These are phyloP conservation scores for Cyrtodaria siliqua DNA, from an alignment of 2,888 invertebrate species.

Conservation along the genomic window DNA sequence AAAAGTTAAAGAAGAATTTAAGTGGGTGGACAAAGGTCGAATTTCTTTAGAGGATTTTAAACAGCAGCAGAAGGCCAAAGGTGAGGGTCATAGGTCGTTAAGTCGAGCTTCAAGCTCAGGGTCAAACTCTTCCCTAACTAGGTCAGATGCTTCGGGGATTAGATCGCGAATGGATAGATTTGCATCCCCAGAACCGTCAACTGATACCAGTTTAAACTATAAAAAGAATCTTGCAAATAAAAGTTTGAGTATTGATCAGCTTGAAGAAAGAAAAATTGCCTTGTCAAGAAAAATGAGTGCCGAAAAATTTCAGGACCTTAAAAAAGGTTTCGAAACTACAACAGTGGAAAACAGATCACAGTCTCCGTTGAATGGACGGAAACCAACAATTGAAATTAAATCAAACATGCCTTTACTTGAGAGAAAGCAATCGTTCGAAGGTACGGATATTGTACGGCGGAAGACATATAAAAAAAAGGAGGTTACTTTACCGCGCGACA, in stretches of 20 bases:
- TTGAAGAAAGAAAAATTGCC: slow-evolving; percentile 20
- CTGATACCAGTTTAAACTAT: slow-evolving; percentile 6
- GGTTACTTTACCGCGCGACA: slow-evolving; percentile 45
- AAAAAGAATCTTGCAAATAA: slow-evolving; percentile 12
- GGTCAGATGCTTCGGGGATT: slow-evolving; percentile 20
- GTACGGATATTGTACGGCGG: slow-evolving; percentile 36
- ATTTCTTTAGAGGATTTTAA: slow-evolving; percentile 51
- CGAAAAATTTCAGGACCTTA: slow-evolving; percentile 54
- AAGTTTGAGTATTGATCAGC: background rate
- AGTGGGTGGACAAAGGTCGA: slow-evolving; percentile 47
- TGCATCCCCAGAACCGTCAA: slow-evolving; percentile 38
- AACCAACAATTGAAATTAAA: slow-evolving; percentile 39
- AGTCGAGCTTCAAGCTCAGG: slow-evolving; percentile 57
- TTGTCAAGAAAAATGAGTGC: slow-evolving; percentile 47
- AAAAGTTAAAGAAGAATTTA: slow-evolving; percentile 32
- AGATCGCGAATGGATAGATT: slow-evolving; percentile 26
- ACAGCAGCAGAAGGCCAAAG: slow-evolving; percentile 12
- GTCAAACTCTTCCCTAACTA: slow-evolving; percentile 47
- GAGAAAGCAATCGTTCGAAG: slow-evolving; percentile 60
- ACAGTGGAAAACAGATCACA: slow-evolving; percentile 10
- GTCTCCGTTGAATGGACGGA: slow-evolving; percentile 15
- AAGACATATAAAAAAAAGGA: slow-evolving; percentile 38
- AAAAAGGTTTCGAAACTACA: slow-evolving; percentile 61
- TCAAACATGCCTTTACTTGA: slow-evolving; percentile 42
- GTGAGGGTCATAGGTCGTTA: slow-evolving; percentile 33